Base-by-base conservation (phyloP, 2,797 vertebrate genomes). In the Scolopax rusticola region DNA sequence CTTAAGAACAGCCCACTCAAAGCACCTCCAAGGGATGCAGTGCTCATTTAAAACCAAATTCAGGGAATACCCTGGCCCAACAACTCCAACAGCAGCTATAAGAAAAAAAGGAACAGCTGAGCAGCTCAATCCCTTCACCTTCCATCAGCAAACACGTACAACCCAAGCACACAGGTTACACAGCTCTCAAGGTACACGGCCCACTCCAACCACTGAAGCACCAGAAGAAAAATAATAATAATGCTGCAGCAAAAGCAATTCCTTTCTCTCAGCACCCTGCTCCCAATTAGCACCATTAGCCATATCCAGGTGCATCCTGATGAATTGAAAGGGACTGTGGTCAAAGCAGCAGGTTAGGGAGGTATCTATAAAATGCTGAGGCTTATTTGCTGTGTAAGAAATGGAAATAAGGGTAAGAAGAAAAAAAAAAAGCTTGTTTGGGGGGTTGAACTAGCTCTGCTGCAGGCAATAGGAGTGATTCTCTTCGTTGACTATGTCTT, bases 401-500 rank as follows among this genome's bases (percentile, higher is more conserved):
- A 3, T 38, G 18, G 38, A n/a, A 70, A 60, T 3, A 0, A 54
- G 59, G 30, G 25, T 38, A 19, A 45, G 19, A 45, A 20, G 32
- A 32, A 32, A 54, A 56, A 1, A 51, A 60, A 60, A 1, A 41
- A 40, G 15, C 2, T 27, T 64, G 17, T 1, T 63, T 27, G 33
- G 24, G 30, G n/a, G 11, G 11, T 14, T 17, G 19, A 33, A 25
- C 2, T 12, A 2, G 7, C 6, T 16, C 33, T 75, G 53, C 3
- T 43, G 14, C 1, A 14, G 11, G 38, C 0, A 18, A 8, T 1
- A 2, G 2, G 17, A 36, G 9, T 17, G 27, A 36, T 83, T 63
- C 13, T 40, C 1, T n/a, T 40, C 28, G 2, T 16, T 43, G 8
- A 1, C 5, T 10, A 0, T 5, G 43, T 8, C 10, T 88, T 80